Percentiles rank a stretch among this genome's conserved stretches.
These are phyloP conservation scores for Cosmorhoe ocellata DNA, from an alignment of 2,888 invertebrate genomes.

Conservation along the genomic window DNA sequence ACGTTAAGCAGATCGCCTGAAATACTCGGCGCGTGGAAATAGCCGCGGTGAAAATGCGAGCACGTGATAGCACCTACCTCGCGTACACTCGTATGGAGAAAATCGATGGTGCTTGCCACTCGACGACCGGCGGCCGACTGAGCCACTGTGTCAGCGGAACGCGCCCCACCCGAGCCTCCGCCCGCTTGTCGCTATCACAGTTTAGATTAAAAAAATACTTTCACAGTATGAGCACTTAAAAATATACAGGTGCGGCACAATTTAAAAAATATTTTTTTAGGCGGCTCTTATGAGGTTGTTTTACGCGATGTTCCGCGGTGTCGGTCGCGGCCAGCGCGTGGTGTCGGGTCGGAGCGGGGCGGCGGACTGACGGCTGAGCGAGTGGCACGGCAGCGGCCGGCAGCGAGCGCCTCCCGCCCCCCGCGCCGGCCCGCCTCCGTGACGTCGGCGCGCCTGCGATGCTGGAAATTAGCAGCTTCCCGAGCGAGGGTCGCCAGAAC, in stretches of 20 bases:
- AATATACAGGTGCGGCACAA: conserved; percentile 31
- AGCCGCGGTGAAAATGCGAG: conserved; percentile 75
- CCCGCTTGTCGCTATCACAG: conserved; percentile 71
- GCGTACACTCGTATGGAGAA: conserved; percentile 72
- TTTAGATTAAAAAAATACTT: conserved; percentile 60
- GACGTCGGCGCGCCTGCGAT: conserved; percentile 71
- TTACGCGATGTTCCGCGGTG: conserved; percentile 58
- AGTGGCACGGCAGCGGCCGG: conserved; percentile 36
- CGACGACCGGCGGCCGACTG: conserved; percentile 80
- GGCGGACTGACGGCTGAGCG: conserved; percentile 68
- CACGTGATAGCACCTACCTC: conserved; percentile 80
- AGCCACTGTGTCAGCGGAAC: conserved; percentile 83
- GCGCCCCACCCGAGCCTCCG: conserved; percentile 76
- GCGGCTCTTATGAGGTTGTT: conserved; percentile 58
- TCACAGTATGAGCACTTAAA: conserved; percentile 61
- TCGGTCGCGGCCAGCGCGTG: conserved; percentile 62
- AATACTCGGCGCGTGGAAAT: conserved; percentile 77
- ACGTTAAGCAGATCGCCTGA: conserved; percentile 76
- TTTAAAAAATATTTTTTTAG: conserved; percentile 48
- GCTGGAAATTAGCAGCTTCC: conserved; percentile 82
- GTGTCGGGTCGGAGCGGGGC: conserved; percentile 63
- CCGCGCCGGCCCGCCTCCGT: conserved; percentile 54
- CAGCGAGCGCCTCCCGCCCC: conserved; percentile 52
- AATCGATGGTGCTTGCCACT: conserved; percentile 81
- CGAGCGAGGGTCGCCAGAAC: conserved; percentile 79